These are phyloP conservation scores for Montipora capricornis DNA, from an alignment of 64 coral and sea anemone genomes.

Conservation along the genomic window DNA sequence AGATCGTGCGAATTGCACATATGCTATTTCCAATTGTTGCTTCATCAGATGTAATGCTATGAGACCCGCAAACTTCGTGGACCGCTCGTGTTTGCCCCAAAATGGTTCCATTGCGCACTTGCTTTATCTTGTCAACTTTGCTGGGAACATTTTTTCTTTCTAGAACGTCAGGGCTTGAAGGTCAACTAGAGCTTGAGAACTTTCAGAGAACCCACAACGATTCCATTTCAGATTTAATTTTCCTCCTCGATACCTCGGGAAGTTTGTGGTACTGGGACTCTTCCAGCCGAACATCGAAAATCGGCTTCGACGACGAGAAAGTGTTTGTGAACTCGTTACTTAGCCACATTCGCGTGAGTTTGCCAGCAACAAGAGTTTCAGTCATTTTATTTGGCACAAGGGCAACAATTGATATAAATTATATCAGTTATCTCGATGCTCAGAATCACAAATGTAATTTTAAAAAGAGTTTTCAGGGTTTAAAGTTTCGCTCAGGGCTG, in stretches of 20 bases:
- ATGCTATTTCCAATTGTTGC: background rate
- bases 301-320: slow-evolving; percentile 90
- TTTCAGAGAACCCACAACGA: slow-evolving; percentile 87
- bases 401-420: slow-evolving; percentile 82
- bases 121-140: background rate
- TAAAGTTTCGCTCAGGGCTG: slow-evolving; percentile 76
- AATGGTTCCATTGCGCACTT: background rate
- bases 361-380: slow-evolving; percentile 75
- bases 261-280: slow-evolving; percentile 73
- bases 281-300: background rate
- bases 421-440: slow-evolving; percentile 57
- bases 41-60: background rate
- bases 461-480: slow-evolving; percentile 66
- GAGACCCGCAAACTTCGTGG: too few species aligned
- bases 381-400: slow-evolving; percentile 79
- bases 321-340: slow-evolving; percentile 85
- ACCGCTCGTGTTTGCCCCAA: background rate
- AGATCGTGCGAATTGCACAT: slow-evolving; percentile 7
- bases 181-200: slow-evolving; percentile 65
- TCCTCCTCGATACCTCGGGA: slow-evolving; percentile 87
- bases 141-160: background rate
- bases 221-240: slow-evolving; percentile 86
- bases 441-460: slow-evolving; percentile 94
- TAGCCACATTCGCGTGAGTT: slow-evolving; percentile 78
- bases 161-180: background rate